Base-by-base conservation (phyloP, 1,140 invertebrate genomes). In the Drosophila kanapiae region DNA sequence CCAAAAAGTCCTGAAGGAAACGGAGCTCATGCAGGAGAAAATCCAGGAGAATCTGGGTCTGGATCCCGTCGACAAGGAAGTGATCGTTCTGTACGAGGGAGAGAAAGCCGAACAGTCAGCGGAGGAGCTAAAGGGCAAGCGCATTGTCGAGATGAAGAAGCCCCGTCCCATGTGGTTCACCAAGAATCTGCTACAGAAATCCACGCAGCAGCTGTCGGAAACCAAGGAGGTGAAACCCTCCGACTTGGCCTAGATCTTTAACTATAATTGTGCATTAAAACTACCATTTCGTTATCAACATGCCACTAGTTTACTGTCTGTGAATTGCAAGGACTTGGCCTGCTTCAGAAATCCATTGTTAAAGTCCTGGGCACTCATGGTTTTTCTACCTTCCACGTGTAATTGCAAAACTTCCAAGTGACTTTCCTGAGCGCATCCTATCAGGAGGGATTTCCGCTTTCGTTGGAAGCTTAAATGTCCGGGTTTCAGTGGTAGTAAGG, bases 41-140 rank as follows among this genome's bases (percentile, higher is more conserved):
- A 97, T 98, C 75, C 92, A 95, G 86, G 92, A 95, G 45, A 94
- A 96, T 79, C 92, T 97, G 13, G 95, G 95, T 53, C 85, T 96
- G 14, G 92, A 94, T 10, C 96, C 97, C 6, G 94, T 98, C 48
- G 96, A 98, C 91, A 94, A 97, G 91, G 96, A 98, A 93, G 96
- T 98, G 3, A 93, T 97, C 48, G 95, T 98, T 6, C 87, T 98
- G 1, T 98, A 98, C 92, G 94, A 97, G 90, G 96, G 96, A 58
- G 97, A 98, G 92, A 95, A 94, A 80, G 79, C 94, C 18, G 93
- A 95, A 37, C 91, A 94, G 67, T 63, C 91, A 4, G 76, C 92
- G 7, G 93, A 95, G 57, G 94, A 93, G 70, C 94, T 94, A 86
- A 93, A 95, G 80, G 94, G 94, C 6, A 96, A 96, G 91, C 93